Conservation (phyloP, 2,113 vertebrate genomes). For the Spermophilus dauricus region DNA sequence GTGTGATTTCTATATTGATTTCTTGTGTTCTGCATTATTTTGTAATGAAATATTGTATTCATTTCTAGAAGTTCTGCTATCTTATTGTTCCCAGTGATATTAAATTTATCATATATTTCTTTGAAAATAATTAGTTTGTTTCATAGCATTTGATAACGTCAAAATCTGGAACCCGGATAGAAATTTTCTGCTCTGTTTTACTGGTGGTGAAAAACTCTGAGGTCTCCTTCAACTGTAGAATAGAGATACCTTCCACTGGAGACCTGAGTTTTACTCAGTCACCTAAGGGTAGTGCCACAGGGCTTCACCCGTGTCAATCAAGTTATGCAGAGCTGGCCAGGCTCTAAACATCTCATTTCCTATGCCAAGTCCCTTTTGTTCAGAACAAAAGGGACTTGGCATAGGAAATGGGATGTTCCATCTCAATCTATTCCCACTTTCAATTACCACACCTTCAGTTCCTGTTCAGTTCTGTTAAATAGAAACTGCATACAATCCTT, state of each 20-base stretch:
- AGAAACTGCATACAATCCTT: neutral
- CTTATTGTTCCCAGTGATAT: neutral
- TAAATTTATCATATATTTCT: neutral
- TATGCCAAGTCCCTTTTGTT: neutral
- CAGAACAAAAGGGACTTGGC: no score
- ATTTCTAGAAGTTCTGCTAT: conserved; percentile 16
- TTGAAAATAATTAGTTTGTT: conserved; percentile 39
- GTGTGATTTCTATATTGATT: neutral
- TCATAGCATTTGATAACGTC: conserved; percentile 19
- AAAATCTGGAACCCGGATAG: neutral
- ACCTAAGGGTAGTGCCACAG: neutral
- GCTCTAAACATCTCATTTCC: neutral
- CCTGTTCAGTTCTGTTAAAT: neutral
- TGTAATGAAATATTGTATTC: conserved; percentile 34
- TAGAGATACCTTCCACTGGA: conserved; percentile 5
- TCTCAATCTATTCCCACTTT: no score
- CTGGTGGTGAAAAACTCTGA: neutral
- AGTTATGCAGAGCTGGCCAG: neutral
- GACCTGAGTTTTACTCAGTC: neutral
- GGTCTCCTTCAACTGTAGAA: neutral
- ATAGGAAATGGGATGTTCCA: no score
- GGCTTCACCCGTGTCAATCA: neutral
- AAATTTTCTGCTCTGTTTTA: neutral
- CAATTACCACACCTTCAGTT: no score
- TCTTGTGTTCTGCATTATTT: neutral